Percentiles rank a stretch among this genome's conserved stretches.
These are phyloP conservation scores for Pteromalus puparum DNA, from an alignment of 1,140 invertebrate species.

Conservation along the genomic window DNA sequence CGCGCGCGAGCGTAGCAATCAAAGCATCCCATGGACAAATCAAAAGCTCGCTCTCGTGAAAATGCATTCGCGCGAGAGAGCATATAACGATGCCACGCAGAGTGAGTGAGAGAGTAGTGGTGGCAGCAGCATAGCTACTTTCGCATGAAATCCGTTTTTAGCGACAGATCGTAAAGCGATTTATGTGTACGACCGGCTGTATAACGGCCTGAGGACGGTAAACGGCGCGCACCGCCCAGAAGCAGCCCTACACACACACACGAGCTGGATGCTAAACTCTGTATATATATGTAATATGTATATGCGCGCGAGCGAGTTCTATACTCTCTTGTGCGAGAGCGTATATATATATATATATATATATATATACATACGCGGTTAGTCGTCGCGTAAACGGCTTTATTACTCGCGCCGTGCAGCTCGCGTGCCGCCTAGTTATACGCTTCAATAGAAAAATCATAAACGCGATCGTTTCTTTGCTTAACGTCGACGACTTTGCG, in stretches of 20 bases:
- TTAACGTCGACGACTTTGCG: conserved; percentile 17
- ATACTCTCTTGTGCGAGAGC: too few relatives aligned
- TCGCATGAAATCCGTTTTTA: conserved; percentile 73
- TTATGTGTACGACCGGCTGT: conserved; percentile 72
- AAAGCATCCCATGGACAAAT: conserved; percentile 25
- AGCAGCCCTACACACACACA: conserved; percentile 36
- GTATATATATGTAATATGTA: not conserved
- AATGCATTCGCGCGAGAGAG: conserved; percentile 51
- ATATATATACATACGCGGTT: conserved; percentile 59
- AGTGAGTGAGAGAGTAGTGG: not conserved
- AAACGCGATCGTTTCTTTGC: conserved; percentile 56
- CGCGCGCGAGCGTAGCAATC: not conserved
- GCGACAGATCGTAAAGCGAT: conserved; percentile 75
- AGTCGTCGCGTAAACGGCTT: conserved; percentile 73
- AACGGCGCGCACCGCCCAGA: conserved; percentile 68
- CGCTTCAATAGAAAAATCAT: conserved; percentile 72
- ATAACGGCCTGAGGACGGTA: conserved; percentile 67
- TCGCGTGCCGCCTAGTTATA: conserved; percentile 69
- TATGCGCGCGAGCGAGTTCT: not conserved
- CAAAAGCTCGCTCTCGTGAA: conserved; percentile 21
- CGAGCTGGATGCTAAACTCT: not conserved
- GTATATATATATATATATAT: too few relatives aligned
- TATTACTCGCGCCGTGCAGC: conserved; percentile 64
- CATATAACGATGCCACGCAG: conserved; percentile 13
- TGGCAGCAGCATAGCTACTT: conserved; percentile 61